Base-by-base conservation (phyloP, 2,113 vertebrate genomes). In the Corydoras sp. region DNA sequence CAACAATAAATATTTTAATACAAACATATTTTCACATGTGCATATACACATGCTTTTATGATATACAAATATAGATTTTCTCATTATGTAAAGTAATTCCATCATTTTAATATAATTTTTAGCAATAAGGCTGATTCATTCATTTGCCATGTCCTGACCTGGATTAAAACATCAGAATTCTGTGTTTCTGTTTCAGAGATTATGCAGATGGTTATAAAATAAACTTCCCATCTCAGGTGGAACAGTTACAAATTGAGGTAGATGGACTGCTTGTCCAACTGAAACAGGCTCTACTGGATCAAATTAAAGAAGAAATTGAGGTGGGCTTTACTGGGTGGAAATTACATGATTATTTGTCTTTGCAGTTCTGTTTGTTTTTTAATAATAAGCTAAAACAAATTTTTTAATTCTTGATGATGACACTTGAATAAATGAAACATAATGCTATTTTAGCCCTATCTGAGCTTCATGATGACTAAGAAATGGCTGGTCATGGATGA, bases 291-390 rank as follows among this genome's bases (percentile, higher is more conserved):
- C 75, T 91, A 62, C 82, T 86, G 71, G 62, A 88, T 0, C 84
- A 86, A 65, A 88, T 85, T 73, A 84, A 79, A 69, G 72, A 74
- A 1, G 72, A 86, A 0, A 77, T 85, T 3, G 32, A 84, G 87
- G 90, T 90, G 58, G 3, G 74, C 30, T 55, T 15, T 35, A 61
- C 10, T 5, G 29, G 7, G 58, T 77, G 18, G 18, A 24, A 24
- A 24, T 11, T 50, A 31, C 2, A 10, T 11, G 14, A 51, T 51
- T 12, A 31, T 30, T 71, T 49, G 18, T 43, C 15, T 56, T 4
- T 49, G 15, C 13, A 29, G 10, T 72, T n/a, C 10, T 10, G 18
- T 24, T 24, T 24, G 18, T 24, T 9, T 31, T 30, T 7, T 30
- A 4, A 43, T 54, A 29, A 48, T 59, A 30, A 35, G 18, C 18